A percentile compares a stretch with the other conserved stretches of the same genome.
Conservation (phyloP, 2,888 invertebrate species). For the Hedya salicella region DNA sequence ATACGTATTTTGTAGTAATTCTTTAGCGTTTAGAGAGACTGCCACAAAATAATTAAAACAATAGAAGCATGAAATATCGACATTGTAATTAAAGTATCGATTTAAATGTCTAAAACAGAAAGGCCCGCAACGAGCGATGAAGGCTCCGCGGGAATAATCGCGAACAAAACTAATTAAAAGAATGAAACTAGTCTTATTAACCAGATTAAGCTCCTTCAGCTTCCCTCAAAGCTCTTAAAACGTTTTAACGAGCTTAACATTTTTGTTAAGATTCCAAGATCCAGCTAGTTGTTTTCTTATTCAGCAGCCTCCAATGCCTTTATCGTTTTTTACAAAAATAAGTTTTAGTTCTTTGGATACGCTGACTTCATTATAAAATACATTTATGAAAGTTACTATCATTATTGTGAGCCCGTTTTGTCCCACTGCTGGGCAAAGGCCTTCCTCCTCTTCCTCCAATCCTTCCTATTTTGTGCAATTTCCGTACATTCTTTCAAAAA, state of each 20-base stretch:
- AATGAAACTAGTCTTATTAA: slow-evolving; percentile 28
- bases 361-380: no score
- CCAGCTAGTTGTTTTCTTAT: background rate
- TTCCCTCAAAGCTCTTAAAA: slow-evolving; percentile 24
- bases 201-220: slow-evolving; percentile 23
- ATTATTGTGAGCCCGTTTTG: no score
- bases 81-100: background rate
- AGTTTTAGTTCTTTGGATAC: background rate
- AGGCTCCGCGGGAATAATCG: slow-evolving; percentile 4
- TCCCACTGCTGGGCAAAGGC: no score
- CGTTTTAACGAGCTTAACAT: slow-evolving; percentile 22
- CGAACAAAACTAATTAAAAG: slow-evolving; percentile 19
- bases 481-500: no score
- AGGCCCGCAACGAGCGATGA: background rate
- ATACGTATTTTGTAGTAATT: no score
- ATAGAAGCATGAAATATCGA: no score
- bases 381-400: no score
- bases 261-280: slow-evolving; percentile 5
- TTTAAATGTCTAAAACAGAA: background rate
- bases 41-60: no score
- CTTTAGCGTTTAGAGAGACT: no score
- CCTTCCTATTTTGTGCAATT: no score
- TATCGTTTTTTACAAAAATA: background rate
- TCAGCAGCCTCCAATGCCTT: background rate
- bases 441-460: no score